Conservation (phyloP, 2,888 invertebrate genomes). For the Kryphioiulus occultus region DNA sequence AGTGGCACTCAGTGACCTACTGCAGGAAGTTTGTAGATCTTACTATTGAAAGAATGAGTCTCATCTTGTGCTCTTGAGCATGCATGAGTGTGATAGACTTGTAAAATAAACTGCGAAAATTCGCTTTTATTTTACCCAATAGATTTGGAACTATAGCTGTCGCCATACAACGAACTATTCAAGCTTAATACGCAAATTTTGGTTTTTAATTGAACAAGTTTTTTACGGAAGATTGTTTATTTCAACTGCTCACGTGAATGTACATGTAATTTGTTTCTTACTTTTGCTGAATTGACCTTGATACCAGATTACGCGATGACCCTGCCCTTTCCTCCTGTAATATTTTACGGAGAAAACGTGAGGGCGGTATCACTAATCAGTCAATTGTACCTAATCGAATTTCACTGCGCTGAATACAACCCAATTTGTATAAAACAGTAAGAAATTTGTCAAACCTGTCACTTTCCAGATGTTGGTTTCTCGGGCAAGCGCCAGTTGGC, state of each 20-base stretch:
- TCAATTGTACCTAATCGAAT: neutral
- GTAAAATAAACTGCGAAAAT: too few species aligned
- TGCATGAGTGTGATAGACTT: too few species aligned
- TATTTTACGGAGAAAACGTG: neutral
- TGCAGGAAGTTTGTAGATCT: too few species aligned
- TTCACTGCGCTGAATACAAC: neutral
- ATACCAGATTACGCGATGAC: neutral
- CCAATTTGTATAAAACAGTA: neutral
- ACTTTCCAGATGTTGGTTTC: neutral
- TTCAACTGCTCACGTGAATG: too few species aligned
- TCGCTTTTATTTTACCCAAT: too few species aligned
- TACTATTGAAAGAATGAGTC: too few species aligned
- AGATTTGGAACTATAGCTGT: too few species aligned
- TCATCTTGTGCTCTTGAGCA: too few species aligned
- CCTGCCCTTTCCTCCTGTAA: neutral
- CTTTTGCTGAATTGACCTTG: neutral
- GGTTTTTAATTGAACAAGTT: too few species aligned
- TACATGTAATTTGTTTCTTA: neutral
- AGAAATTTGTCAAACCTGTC: slow-evolving; percentile 13
- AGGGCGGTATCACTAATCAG: neutral
- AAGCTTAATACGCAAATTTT: too few species aligned
- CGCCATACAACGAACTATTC: too few species aligned
- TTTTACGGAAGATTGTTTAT: too few species aligned
- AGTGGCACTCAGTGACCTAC: neutral
- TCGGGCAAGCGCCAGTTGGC: neutral